Evolutionary conservation across 2,797 vertebrate genomes (phyloP).

Genomic region (Gymnodraco acuticeps): DNA sequence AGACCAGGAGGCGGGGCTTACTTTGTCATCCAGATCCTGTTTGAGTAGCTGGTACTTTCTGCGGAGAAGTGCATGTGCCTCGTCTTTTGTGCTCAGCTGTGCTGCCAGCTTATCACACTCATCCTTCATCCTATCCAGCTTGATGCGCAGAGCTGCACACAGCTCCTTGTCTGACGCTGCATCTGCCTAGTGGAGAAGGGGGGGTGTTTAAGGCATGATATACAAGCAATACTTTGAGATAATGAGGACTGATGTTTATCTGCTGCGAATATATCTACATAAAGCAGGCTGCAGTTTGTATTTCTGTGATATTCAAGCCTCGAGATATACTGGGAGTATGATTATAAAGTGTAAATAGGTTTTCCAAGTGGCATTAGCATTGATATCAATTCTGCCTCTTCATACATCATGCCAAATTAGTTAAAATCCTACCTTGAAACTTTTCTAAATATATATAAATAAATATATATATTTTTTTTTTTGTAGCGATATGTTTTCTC

Average conservation of each 20-base stretch:
- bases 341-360: neutral
- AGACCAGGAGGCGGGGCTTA: slow-evolving; percentile 67
- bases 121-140: slow-evolving; percentile 92
- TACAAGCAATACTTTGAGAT: slow-evolving; percentile 21
- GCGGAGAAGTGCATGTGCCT: slow-evolving; percentile 84
- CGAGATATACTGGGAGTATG: neutral
- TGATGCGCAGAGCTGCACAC: slow-evolving; percentile 83
- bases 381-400: slow-evolving; percentile 1
- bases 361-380: neutral
- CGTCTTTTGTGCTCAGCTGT: slow-evolving; percentile 85
- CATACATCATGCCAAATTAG: neutral
- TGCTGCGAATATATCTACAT: neutral
- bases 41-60: slow-evolving; percentile 88
- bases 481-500: no score
- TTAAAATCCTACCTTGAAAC: no score
- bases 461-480: no score
- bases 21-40: slow-evolving; percentile 91
- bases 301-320: neutral
- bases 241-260: slow-evolving; percentile 4
- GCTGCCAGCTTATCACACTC: slow-evolving; percentile 91
- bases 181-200: slow-evolving; percentile 82
- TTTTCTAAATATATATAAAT: no score
- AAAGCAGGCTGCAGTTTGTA: neutral
- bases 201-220: slow-evolving; percentile 26
- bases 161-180: slow-evolving; percentile 86